Evolutionary conservation across 2,113 vertebrate species (phyloP).

Genomic region (Oryzias javanicus): DNA sequence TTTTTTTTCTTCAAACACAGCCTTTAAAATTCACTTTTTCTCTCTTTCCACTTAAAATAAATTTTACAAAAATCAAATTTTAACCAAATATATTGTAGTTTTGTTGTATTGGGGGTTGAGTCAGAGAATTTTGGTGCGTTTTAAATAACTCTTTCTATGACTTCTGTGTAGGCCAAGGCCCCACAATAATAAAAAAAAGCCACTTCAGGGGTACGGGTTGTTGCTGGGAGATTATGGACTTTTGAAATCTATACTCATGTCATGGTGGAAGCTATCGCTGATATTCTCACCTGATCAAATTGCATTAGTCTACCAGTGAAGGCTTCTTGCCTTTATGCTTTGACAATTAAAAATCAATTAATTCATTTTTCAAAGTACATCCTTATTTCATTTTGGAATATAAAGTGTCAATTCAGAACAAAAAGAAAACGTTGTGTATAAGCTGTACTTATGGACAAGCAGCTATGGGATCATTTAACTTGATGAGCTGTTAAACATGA

Average conservation of each 20-base stretch:
- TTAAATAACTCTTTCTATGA: conserved; percentile 64
- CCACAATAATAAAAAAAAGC: conserved; percentile 66
- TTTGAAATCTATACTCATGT: conserved; percentile 65
- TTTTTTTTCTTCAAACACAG: conserved; percentile 31
- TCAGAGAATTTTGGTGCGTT: not conserved
- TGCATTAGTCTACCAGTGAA: conserved; percentile 56
- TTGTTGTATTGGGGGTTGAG: not conserved
- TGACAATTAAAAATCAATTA: too few relatives aligned
- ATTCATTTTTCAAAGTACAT: too few relatives aligned
- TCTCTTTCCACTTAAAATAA: too few relatives aligned
- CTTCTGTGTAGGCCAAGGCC: conserved; percentile 67
- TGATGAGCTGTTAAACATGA: too few relatives aligned
- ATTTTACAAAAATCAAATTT: too few relatives aligned
- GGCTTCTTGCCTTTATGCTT: not conserved
- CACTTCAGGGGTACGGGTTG: conserved; percentile 72
- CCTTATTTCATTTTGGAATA: too few relatives aligned
- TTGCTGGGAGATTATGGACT: conserved; percentile 68
- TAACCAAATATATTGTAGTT: too few relatives aligned
- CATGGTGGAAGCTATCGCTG: conserved; percentile 70
- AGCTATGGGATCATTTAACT: too few relatives aligned
- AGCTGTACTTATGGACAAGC: too few relatives aligned
- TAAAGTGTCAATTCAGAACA: too few relatives aligned
- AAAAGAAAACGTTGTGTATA: too few relatives aligned
- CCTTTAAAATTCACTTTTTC: not conserved
- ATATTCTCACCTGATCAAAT: conserved; percentile 75